Conservation (phyloP, 2,113 vertebrate genomes). For the Macroglossus sobrinus region DNA sequence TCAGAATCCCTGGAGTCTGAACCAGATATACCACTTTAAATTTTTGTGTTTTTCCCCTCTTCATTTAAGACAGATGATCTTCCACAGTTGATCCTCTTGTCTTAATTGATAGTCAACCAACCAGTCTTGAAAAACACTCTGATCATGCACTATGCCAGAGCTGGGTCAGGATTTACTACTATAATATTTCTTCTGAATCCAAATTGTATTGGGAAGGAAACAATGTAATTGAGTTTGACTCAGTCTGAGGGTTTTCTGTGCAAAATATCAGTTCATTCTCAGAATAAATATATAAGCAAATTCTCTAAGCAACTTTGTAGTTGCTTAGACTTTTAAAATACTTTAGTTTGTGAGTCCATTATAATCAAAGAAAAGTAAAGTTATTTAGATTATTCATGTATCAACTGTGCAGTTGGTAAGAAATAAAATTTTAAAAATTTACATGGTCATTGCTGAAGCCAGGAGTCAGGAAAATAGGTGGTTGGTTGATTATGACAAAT, state of each 20-base stretch:
- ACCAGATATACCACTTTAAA: background rate
- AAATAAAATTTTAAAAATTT: background rate
- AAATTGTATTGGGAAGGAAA: background rate
- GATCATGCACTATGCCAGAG: background rate
- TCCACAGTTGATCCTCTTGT: background rate
- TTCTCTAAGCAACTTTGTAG: background rate
- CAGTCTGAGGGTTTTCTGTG: background rate
- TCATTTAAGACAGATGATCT: background rate
- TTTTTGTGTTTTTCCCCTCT: background rate
- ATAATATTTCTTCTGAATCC: background rate
- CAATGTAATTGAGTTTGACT: background rate
- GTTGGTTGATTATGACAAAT: background rate
- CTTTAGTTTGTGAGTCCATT: background rate
- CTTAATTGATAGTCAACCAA: background rate
- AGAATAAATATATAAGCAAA: background rate
- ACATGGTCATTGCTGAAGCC: background rate
- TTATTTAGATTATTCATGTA: background rate
- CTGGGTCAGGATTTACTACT: fast-evolving
- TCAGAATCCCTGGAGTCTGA: background rate
- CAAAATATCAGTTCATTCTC: background rate
- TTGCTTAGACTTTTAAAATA: background rate
- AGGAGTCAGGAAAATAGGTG: background rate
- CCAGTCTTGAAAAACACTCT: background rate
- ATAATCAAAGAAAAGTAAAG: background rate
- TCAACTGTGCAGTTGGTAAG: background rate